Conservation (phyloP, 1,140 invertebrate species). For the Listronotus oregonensis region DNA sequence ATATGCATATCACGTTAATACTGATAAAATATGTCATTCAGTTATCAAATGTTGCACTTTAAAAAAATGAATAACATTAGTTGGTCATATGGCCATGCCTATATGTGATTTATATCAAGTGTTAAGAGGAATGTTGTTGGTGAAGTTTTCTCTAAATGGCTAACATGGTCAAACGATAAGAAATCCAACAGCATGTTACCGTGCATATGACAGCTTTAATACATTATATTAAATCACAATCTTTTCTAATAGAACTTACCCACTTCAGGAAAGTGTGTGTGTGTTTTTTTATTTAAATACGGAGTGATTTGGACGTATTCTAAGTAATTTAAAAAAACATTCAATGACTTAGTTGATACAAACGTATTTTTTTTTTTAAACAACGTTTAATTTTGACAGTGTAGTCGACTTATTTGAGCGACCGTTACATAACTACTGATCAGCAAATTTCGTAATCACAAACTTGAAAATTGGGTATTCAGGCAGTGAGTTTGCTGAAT, state of each 20-base stretch:
- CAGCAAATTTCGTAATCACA: too few relatives aligned
- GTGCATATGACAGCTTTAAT: constrained; percentile 3
- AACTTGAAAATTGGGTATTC: too few relatives aligned
- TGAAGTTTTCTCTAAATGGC: constrained; percentile 10
- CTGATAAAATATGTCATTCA: constrained; percentile 4
- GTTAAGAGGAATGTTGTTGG: constrained; percentile 6
- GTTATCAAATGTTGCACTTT: neutral
- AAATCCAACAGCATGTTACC: neutral
- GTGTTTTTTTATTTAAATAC: neutral
- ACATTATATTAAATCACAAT: constrained; percentile 6
- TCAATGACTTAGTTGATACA: too few relatives aligned
- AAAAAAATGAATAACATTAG: neutral
- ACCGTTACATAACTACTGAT: too few relatives aligned
- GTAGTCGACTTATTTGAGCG: too few relatives aligned
- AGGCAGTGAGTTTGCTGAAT: too few relatives aligned
- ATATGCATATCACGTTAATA: too few relatives aligned
- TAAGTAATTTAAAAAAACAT: too few relatives aligned
- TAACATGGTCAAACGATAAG: constrained; percentile 11
- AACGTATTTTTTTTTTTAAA: too few relatives aligned
- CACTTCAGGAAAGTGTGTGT: neutral
- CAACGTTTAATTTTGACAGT: too few relatives aligned
- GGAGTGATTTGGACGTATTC: too few relatives aligned
- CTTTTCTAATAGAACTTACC: neutral
- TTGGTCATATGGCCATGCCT: neutral
- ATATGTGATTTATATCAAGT: constrained; percentile 4